Percentiles rank a stretch among this genome's conserved stretches.
Conservation (phyloP, 2,113 vertebrate genomes). For the Meleagris gallopavo region DNA sequence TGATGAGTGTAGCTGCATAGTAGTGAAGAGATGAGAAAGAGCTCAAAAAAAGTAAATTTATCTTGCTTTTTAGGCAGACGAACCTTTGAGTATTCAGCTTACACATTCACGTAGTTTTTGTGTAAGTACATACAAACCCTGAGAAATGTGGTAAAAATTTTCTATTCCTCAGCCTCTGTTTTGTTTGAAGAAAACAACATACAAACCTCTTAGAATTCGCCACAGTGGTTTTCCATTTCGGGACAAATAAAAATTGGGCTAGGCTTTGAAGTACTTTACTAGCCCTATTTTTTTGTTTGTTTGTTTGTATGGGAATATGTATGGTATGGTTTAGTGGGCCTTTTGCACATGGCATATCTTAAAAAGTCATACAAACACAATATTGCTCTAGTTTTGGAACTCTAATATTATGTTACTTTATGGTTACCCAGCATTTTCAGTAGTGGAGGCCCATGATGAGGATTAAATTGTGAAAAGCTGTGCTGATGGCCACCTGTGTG, state of each 20-base stretch:
- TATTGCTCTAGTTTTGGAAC: not conserved
- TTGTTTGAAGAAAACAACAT: not conserved
- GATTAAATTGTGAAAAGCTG: not conserved
- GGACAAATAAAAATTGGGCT: not conserved
- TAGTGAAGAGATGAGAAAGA: not conserved
- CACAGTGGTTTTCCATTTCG: not conserved
- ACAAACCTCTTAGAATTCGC: not conserved
- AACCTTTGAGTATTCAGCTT: not conserved
- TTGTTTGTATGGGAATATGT: not conserved
- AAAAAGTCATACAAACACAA: not conserved
- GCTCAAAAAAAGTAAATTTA: not conserved
- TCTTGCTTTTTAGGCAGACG: not conserved
- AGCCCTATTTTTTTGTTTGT: not conserved
- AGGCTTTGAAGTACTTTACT: not conserved
- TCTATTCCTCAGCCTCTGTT: rapidly evolving
- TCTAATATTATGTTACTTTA: not conserved
- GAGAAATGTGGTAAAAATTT: not conserved
- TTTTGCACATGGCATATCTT: not conserved
- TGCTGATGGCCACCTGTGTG: not conserved
- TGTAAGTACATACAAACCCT: not conserved
- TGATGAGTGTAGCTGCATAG: not conserved
- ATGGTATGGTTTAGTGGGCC: not conserved
- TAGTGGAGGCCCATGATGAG: not conserved
- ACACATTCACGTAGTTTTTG: not conserved
- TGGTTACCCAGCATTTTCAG: not conserved